Base-by-base conservation (phyloP, 2,113 vertebrate species). In the Pholis gunnellus region DNA sequence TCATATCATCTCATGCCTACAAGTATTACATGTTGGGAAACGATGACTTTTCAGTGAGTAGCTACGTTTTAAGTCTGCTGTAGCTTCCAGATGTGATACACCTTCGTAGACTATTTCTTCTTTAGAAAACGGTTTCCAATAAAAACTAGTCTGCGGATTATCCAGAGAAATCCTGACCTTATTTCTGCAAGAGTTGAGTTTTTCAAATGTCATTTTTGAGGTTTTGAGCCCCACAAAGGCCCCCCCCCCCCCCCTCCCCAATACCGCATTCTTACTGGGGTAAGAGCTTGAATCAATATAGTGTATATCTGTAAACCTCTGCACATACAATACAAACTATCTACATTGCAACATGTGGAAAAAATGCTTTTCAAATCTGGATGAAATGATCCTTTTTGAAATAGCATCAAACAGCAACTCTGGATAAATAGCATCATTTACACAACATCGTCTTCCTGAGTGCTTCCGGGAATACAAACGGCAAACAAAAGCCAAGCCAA, bases 401-500 rank as follows among this genome's bases (percentile, higher is more conserved):
- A 76, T 67, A 31, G 42, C 42, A 59, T 82, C 61, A 79, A 63
- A 40, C 57, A 65, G 29, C 67, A 25, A 20, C 46, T 64, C 13
- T 29, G 52, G 40, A 75, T 79, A 72, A 86, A 65, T 67, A 54
- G 77, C 68, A 75, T 71, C 25, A 64, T 70, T 75, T 77, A 57
- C 29, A 63, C 64, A 63, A 48, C 60, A 29, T 57, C 56, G 18
- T 67, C 34, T 79, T 83, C 46, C 54, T 69, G 50, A 83, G 79
- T 31, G 66, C 64, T 72, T 90, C 75, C 22, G 34, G 70, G 84
- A 82, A 60, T 59, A 76, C 52, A 84, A 75, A 85, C 22, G 78
- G 14, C 72, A 82, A 82, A 89, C 73, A 88, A 81, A 91, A 83
- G 78, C 68, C 44, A 59, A 84, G 18, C 66, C 68, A 83, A 81